Base-by-base conservation (phyloP, 1,140 invertebrate species). In the Calliphora vicina region DNA sequence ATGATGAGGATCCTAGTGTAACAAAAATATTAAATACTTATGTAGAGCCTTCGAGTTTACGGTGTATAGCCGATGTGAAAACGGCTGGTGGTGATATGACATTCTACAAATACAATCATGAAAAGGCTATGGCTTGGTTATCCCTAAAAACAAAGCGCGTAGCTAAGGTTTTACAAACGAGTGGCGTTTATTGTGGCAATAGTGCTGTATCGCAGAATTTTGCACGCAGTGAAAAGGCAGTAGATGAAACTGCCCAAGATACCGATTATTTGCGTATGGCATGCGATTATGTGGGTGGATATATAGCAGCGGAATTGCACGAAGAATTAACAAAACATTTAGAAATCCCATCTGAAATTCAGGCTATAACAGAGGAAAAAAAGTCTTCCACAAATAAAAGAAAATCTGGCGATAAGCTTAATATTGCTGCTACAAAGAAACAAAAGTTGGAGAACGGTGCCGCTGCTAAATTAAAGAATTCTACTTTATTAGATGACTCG, bases 31-130 rank as follows among this genome's bases (percentile, higher is more conserved):
- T 88, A 17, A 87, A 82, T 5, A 84, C 87, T 61, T 86, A 88
- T 57, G 72, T 88, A 0, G 80, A 20, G 9, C 27, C 82, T 1
- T 82, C 82, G 0, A 25, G 43, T 17, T 83, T 90, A 1, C 73
- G 82, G 10, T 86, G 85, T 42, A 84, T 90, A 35, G 80, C 87
- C 15, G 88, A 89, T 84, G 82, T 86, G 6, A 90, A 90, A 82
- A 72, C 25, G 1, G 92, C 94, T 85, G 92, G 93, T 84, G 92
- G 93, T 84, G 94, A 95, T 43, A 88, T 95, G 27, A 94, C 93
- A 87, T 95, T 95, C 13, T 96, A 94, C 85, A 95, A 96, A 91
- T 96, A 94, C 85, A 96, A 96, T 91, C 93, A 95, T 87, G 93
- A 94, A 67, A 96, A 96, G 87, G 93, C 94, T 0, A 86, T 96